A percentile compares a stretch with the other conserved stretches of the same genome.
phyloP scores from a whole-genome alignment of 2,888 invertebrate genomes.

The Sarcophaga subvicina region DNA sequence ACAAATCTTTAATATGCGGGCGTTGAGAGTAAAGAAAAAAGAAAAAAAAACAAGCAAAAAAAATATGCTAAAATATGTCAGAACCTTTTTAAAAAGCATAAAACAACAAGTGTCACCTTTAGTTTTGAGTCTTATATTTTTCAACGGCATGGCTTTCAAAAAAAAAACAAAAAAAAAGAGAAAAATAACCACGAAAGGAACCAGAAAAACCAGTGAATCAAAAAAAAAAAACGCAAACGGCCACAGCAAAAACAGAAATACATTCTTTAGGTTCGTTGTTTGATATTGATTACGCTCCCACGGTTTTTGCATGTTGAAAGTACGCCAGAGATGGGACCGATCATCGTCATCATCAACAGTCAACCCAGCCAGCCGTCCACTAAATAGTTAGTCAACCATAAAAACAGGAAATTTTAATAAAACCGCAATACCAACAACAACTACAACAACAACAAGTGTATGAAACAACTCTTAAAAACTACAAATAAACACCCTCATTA shows the following conservation, averaged over 20 bases:
- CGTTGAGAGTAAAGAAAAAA: constrained; percentile 48
- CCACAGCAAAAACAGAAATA: constrained; percentile 5
- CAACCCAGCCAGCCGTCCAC: not conserved
- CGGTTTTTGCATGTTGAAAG: constrained; percentile 59
- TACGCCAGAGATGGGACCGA: not conserved
- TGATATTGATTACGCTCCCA: constrained; percentile 69
- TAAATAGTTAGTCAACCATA: constrained; percentile 59
- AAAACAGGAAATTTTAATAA: constrained; percentile 59
- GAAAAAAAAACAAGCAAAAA: constrained; percentile 2
- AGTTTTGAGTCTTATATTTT: constrained; percentile 33
- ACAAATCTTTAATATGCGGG: constrained; percentile 66
- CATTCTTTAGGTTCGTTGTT: constrained; percentile 52
- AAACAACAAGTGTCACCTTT: constrained; percentile 69
- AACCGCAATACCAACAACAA: constrained; percentile 6
- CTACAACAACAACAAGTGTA: constrained; percentile 26
- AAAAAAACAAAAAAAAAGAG: constrained; percentile 17
- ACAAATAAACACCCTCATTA: constrained; percentile 60
- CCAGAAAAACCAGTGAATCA: constrained; percentile 67
- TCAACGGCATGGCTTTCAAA: constrained; percentile 5
- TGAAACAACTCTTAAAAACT: constrained; percentile 31
- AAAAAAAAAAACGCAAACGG: not conserved
- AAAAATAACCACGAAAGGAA: constrained; percentile 41
- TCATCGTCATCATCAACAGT: not conserved
- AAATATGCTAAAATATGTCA: constrained; percentile 69
- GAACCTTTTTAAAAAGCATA: constrained; percentile 69